Evolutionary conservation across 2,113 vertebrate genomes (phyloP), one percentile per base, ranked within the genome.

Genomic region (Sigmodon hispidus): DNA sequence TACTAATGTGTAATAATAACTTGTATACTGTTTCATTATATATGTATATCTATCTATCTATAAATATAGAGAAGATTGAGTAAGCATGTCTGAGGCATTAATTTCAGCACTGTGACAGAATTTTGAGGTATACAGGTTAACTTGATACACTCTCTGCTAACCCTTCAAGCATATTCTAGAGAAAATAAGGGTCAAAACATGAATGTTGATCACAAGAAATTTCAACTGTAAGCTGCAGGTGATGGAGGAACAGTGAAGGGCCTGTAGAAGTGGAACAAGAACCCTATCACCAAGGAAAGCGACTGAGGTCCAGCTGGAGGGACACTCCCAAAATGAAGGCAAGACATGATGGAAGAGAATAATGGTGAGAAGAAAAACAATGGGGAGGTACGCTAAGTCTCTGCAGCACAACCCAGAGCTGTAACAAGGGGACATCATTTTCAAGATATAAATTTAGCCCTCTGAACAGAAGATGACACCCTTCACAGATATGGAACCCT

Each of bases 91-190:
- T 91, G 40, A 9, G 21, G 24, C 12, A 84, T 26, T 87, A 79
- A 80, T 24, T 86, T 9, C 7, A 29, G 22, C 11, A 21, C 31
- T 55, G 55, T 50, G 36, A 43, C 87, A 86, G 19, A 89, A 13
- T 24, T 91, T 50, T 50, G 11, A 93, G 29, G 9, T 81, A 72
- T 85, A 87, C 52, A 90, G 63, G 69, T 87, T 45, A 92, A 81
- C 87, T 9, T 86, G 57, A 52, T 45, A 79, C 0, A 72, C 19
- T 87, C 40, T 95, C n/a, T 72, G 29, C 2, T 26, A 7, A 70
- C 40, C 34, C 12, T 34, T 72, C 45, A 91, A 83, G 84, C 19
- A 77, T 34, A 93, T 52, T 80, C 31, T 26, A 94, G 65, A 72
- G 13, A 43, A 89, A 89, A 70, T 1, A 26, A 43, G 21, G 31